Base-by-base conservation (phyloP, 1,140 invertebrate species). In the Panagrolaimus sp. region DNA sequence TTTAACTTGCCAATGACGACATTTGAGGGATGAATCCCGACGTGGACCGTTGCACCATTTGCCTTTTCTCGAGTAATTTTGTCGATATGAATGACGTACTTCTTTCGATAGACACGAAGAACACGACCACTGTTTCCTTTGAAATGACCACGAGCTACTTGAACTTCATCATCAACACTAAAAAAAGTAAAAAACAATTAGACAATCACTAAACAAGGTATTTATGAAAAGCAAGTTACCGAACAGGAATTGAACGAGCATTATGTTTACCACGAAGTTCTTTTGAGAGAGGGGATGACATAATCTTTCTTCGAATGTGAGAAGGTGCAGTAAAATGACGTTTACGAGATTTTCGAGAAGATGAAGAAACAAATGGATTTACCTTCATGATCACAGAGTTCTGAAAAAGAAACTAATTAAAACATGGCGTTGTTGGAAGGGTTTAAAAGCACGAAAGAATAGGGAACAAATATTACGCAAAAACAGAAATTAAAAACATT, bases 71-170 rank as follows among this genome's bases (percentile, higher is more conserved):
- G 88, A 85, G 96, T 94, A 83, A 98, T 96, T 85, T 95, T 89
- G 87, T 99, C 96, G 87, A 98, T 93, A 85, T 97, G 94, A 72
- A 98, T 89, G 63, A 97, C 93, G 86, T 94, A 98, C 85, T 98
- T 98, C 84, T 98, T 98, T 83, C 96, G 89, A 87, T 98, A 98
- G 64, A 85, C 85, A 85, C 96, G 93, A 17, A 97, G 91, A 67
- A 99, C 91, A 88, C 98, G 98, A 74, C 96, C 96, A 67, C 96
- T 91, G 86, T 98, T 95, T 52, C 95, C 94, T 86, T 98, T 98
- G 88, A 94, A 96, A 85, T 98, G 96, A 45, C 96, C 96, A 71
- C 95, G 88, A 55, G 96, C 92, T 82, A 96, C 81, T 24, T 70
- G 68, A 64, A 82, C 79, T 65, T 82, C 80, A 69, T 82, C 80